Evolutionary conservation across 2,888 invertebrate genomes (phyloP), one percentile per base, ranked within the genome.

Genomic region (Eristalis tenax): DNA sequence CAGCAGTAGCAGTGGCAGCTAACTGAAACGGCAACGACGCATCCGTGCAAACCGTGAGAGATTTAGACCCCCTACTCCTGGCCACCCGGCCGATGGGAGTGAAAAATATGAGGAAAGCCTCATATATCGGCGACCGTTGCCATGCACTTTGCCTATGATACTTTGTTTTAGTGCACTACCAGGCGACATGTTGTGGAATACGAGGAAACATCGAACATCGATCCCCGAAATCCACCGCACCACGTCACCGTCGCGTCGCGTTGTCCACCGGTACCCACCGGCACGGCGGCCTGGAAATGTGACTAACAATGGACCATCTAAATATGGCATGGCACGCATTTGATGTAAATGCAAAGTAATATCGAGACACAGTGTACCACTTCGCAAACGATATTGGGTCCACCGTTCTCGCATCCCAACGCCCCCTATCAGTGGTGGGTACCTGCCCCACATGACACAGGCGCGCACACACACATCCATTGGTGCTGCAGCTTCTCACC

Each of bases 271-370:
- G 64, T 71, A 65, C 69, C 56, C 66, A 74, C 61, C 66, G 78
- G 82, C 26, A 3, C 26, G 26, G 26, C 66, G 78, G 82, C 71
- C 79, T 75, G 71, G 32, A 87, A 83, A 82, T 79, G 83, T 79
- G 83, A 79, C 83, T 83, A 87, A 87, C 87, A 87, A 87, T 87
- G 87, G 87, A 64, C 89, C 89, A 89, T 90, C 92, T 92, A 92
- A 92, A 92, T 92, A 92, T 93, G 93, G 92, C 90, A 90, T 90
- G 91, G 91, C 92, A 92, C 93, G 92, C 92, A 92, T 92, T 92
- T 92, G 92, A 91, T 92, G 92, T 92, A 92, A 90, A 90, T 90
- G 89, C 89, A 88, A 89, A 89, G 63, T 81, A 83, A 81, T 81
- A 88, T 83, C 88, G 88, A 65, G 76, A 84, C 80, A 77, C 77